Evolutionary conservation across 2,113 vertebrate genomes (phyloP).

Genomic region (Planiliza haematocheilus): DNA sequence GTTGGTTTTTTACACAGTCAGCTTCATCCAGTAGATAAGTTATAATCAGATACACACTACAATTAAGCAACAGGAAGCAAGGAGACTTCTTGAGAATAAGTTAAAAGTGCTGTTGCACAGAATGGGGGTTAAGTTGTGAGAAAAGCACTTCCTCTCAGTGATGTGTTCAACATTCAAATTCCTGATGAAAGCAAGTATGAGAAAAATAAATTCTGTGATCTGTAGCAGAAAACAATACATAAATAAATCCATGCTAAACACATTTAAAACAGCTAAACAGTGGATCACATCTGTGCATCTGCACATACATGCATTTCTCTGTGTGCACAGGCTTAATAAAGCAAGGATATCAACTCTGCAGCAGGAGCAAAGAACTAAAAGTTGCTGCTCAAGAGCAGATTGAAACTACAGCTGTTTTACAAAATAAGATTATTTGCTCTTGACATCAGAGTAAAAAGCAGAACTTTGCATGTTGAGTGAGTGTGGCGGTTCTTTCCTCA

Average conservation of each 20-base stretch:
- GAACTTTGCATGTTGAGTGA: slow-evolving; percentile 63
- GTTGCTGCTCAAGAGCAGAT: slow-evolving; percentile 1
- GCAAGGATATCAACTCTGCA: background rate
- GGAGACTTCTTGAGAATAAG: slow-evolving; percentile 58
- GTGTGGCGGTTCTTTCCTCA: slow-evolving; percentile 58
- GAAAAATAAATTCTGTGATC: slow-evolving; percentile 10
- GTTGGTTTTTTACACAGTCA: slow-evolving; percentile 44
- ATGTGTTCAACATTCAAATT: slow-evolving; percentile 13
- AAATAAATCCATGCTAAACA: background rate
- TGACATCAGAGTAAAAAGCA: slow-evolving; percentile 71
- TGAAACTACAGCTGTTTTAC: slow-evolving; percentile 34
- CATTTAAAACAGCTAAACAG: background rate
- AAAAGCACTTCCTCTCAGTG: slow-evolving; percentile 48
- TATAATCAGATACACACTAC: slow-evolving; percentile 16
- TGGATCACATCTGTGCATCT: slow-evolving; percentile 16
- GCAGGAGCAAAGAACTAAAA: background rate
- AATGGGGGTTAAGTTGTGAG: slow-evolving; percentile 42
- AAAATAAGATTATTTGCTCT: slow-evolving; percentile 29
- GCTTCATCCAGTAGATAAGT: slow-evolving; percentile 47
- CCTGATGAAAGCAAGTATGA: slow-evolving; percentile 4
- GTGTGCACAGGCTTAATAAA: background rate
- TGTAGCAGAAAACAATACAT: background rate
- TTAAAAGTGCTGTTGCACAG: slow-evolving; percentile 35
- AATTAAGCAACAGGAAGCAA: slow-evolving; percentile 51
- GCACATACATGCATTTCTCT: slow-evolving; percentile 11